Evolutionary conservation across 2,888 invertebrate genomes (phyloP), one percentile per base, ranked within the genome.

Genomic region (Panopea generosa): DNA sequence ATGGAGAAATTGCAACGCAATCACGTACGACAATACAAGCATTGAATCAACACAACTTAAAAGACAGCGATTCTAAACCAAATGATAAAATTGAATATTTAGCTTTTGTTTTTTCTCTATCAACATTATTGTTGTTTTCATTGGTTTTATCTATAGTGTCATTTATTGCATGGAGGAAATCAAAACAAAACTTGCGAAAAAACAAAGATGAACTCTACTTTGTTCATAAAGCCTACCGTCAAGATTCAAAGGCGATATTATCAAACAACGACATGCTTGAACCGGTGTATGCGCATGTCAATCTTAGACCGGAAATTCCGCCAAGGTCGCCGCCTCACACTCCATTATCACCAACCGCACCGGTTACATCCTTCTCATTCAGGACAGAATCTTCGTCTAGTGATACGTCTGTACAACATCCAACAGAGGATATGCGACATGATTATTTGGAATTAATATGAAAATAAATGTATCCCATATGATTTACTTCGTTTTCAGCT

Each of bases 151-250:
- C 50, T 9, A 33, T 59, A 2, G 62, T 67, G 18, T 71, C 71
- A n/a, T 33, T 71, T 20, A 16, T 59, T 14, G 67, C 55, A 1
- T 76, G 76, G 76, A 55, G 67, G 57, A 66, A 59, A 16, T 55
- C 71, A 16, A 33, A 38, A 7, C 33, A 50, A 43, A 52, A 76
- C 27, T 43, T 76, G 2, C 45, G 49, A 2, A 66, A 53, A 66
- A 60, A 76, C 22, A 67, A 63, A 27, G 47, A 71, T 47, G 76
- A 76, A 16, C 26, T 76, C 16, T 76, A 76, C 27, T 76, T 76
- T 47, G 63, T 76, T 22, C 66, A 76, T 33, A 76, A 76, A 49
- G 52, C 76, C 0, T 62, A 67, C 18, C 50, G 71, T n/a, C 71
- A 76, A 47, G 67, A 76, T 26, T 75, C 70, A 3, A 62, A 27